Base-by-base conservation (phyloP, 2,113 vertebrate species). In the Bufo gargarizans region DNA sequence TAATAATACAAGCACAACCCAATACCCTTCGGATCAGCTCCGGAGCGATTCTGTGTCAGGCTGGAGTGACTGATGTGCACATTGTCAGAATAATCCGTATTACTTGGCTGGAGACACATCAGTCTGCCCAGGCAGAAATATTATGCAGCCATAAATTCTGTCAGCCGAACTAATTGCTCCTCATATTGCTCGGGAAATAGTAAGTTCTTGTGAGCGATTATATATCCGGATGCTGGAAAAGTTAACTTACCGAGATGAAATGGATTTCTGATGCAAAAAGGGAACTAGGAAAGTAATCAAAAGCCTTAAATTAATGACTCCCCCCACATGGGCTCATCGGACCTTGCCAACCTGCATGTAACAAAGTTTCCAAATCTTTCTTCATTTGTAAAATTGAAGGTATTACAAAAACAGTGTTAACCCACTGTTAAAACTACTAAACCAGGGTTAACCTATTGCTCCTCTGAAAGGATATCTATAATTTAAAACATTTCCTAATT, bases 181-280 rank as follows among this genome's bases (percentile, higher is more conserved):
- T 59, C 45, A 45, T 49, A 88, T 82, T 82, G 86, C 65, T 14
- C 20, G 67, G 67, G 67, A 16, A 50, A 88, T 76, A 78, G 69
- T 22, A 17, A 80, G 55, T 58, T 55, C 50, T 59, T 20, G 22
- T 49, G 86, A 9, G 77, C 59, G 17, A 82, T 82, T 72, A 81
- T n/a, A 80, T 9, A 78, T 67, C n/a, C 77, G 22, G 65, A 56
- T 49, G 79, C 53, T 2, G 79, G 33, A 82, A 84, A 88, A 88
- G 86, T 82, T 88, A 74, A 82, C 67, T 88, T 50, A 82, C 86
- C 56, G 71, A 76, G 86, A 76, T 63, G 56, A 82, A 82, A 82
- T 82, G 69, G 56, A 7, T 63, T 76, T 81, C 20, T 71, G 65
- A 74, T 82, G 78, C 78, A 88, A 47, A 81, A 55, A 88, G 78